phyloP scores from a whole-genome alignment of 2,888 invertebrate genomes.

The Gryllus longicercus region DNA sequence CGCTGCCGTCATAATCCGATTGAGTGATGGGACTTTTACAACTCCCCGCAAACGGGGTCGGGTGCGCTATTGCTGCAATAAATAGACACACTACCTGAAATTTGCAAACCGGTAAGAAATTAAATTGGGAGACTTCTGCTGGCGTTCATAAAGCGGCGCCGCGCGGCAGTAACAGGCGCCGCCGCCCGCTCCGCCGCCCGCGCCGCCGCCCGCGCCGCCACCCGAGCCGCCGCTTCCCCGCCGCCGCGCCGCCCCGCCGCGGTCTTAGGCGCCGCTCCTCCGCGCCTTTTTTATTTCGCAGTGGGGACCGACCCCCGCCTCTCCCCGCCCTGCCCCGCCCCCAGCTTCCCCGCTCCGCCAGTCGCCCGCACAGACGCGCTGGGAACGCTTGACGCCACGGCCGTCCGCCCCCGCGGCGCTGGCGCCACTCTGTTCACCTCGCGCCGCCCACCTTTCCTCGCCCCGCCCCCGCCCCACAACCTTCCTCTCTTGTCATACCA shows the following conservation, averaged over 20 bases:
- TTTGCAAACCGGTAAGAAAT: slow-evolving; percentile 34
- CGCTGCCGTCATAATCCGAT: slow-evolving; percentile 34
- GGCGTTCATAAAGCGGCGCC: background rate
- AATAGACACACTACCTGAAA: slow-evolving; percentile 34
- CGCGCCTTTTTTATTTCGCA: background rate
- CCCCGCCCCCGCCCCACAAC: too few species aligned
- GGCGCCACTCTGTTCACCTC: too few species aligned
- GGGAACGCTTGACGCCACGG: too few species aligned
- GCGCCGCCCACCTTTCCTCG: too few species aligned
- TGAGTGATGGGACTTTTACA: slow-evolving; percentile 36
- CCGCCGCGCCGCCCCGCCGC: background rate
- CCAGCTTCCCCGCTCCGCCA: too few species aligned
- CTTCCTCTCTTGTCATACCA: too few species aligned
- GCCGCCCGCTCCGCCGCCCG: background rate
- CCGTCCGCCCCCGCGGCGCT: too few species aligned
- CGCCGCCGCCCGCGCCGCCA: background rate
- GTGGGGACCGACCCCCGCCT: background rate
- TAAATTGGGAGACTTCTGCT: slow-evolving; percentile 32
- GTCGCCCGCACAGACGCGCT: too few species aligned
- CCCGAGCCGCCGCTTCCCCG: background rate
- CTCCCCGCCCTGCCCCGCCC: background rate
- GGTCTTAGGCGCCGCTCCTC: background rate
- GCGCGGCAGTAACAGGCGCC: background rate
- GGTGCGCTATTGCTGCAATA: slow-evolving; percentile 28
- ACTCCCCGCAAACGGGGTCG: slow-evolving; percentile 28